Evolutionary conservation across 1,140 invertebrate genomes (phyloP).

Genomic region (Drosophila melanica): DNA sequence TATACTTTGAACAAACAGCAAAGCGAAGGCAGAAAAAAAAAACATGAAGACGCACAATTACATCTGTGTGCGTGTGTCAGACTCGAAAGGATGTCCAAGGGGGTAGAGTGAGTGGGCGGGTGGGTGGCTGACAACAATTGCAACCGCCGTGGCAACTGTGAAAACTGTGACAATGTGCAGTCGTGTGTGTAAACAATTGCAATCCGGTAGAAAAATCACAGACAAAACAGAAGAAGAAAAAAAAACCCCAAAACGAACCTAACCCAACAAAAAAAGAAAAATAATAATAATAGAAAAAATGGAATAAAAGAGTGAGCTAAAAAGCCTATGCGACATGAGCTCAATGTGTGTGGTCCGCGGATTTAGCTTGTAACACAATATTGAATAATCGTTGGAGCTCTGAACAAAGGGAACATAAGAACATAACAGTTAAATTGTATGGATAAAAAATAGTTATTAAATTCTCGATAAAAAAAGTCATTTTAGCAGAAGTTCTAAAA

Average conservation of each 20-base stretch:
- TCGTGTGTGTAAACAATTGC: constrained; percentile 80
- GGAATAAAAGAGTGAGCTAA: too few species aligned
- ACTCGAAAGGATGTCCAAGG: constrained; percentile 67
- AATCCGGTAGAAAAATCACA: constrained; percentile 79
- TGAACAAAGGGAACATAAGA: background rate
- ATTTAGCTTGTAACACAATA: constrained; percentile 42
- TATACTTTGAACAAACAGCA: constrained; percentile 73
- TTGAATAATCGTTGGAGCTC: constrained; percentile 7
- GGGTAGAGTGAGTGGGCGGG: too few species aligned
- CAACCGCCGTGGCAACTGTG: constrained; percentile 54
- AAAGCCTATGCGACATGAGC: constrained; percentile 4
- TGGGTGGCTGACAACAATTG: constrained; percentile 58
- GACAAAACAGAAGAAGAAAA: constrained; percentile 53
- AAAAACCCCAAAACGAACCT: constrained; percentile 32
- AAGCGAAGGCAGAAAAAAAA: constrained; percentile 49
- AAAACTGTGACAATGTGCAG: constrained; percentile 78
- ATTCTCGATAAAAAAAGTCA: too few species aligned
- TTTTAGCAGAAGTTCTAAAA: too few species aligned
- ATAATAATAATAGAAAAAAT: background rate
- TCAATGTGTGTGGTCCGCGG: background rate
- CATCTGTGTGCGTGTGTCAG: constrained; percentile 31
- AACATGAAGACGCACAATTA: constrained; percentile 75
- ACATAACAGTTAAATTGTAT: background rate
- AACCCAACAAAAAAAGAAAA: constrained; percentile 19
- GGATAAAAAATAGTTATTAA: too few species aligned